A percentile compares a stretch with the other conserved stretches of the same genome.
Evolutionary conservation across 2,888 invertebrate genomes (phyloP).

Genomic region (Phalera bucephala): DNA sequence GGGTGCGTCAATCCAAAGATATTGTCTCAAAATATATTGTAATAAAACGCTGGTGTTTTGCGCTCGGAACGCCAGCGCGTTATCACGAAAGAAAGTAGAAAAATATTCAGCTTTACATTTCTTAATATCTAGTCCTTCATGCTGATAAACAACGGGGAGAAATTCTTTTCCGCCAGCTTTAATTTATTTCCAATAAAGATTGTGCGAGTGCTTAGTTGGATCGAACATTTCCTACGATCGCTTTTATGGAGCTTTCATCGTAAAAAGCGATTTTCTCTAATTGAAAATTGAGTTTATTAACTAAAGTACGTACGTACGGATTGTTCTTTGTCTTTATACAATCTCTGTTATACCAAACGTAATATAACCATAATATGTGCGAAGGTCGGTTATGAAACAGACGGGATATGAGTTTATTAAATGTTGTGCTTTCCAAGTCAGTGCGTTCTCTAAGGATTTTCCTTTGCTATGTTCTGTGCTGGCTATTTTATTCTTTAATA

Average conservation of each 20-base stretch:
- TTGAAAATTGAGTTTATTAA: conserved; percentile 51
- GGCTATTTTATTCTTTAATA: too few species aligned
- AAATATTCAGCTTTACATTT: conserved; percentile 22
- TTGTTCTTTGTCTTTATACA: conserved; percentile 23
- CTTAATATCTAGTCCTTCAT: conserved; percentile 28
- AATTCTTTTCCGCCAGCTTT: conserved; percentile 46
- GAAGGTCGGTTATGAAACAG: conserved; percentile 19
- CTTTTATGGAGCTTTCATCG: conserved; percentile 49
- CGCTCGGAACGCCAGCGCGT: conserved; percentile 13
- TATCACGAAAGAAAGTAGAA: conserved; percentile 19
- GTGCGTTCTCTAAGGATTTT: conserved; percentile 7
- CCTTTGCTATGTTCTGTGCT: neutral
- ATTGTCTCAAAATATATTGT: conserved; percentile 31
- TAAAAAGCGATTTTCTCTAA: conserved; percentile 54
- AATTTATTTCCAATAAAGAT: conserved; percentile 57
- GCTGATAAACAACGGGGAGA: conserved; percentile 33
- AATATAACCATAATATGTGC: conserved; percentile 13
- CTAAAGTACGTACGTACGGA: conserved; percentile 29
- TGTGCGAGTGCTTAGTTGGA: conserved; percentile 35
- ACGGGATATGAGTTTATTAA: conserved; percentile 20
- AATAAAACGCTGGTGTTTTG: conserved; percentile 29
- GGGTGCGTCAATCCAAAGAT: conserved; percentile 19
- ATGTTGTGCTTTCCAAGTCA: conserved; percentile 13
- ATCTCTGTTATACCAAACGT: conserved; percentile 25
- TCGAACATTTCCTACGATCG: conserved; percentile 28